phyloP scores from a whole-genome alignment of 2,888 invertebrate species.

The Chironomus tentans region DNA sequence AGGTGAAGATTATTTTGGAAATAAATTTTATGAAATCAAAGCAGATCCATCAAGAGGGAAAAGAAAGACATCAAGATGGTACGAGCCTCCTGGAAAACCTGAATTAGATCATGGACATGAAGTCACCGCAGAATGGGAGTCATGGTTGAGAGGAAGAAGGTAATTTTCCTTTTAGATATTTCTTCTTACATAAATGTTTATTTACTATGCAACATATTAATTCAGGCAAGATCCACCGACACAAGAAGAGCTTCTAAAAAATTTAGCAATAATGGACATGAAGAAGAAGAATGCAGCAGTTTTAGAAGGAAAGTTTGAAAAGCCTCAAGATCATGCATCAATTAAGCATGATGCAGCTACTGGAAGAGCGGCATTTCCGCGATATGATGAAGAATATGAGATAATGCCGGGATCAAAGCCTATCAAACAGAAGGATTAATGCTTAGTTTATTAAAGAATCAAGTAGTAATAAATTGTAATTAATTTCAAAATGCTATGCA shows the following conservation, averaged over 20 bases:
- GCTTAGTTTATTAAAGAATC: not conserved
- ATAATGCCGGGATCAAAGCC: slow-evolving; percentile 34
- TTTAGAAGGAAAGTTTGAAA: slow-evolving; percentile 51
- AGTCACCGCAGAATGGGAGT: slow-evolving; percentile 78
- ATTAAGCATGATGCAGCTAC: slow-evolving; percentile 36
- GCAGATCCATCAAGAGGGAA: slow-evolving; percentile 55
- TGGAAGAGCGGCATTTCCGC: slow-evolving; percentile 46
- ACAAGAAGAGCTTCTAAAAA: slow-evolving; percentile 60
- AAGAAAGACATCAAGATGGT: slow-evolving; percentile 60
- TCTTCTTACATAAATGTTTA: not conserved
- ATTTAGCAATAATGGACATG: slow-evolving; percentile 58
- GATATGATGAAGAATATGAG: slow-evolving; percentile 54
- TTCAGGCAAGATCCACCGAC: slow-evolving; percentile 56
- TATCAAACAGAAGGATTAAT: not conserved
- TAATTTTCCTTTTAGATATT: slow-evolving; percentile 32
- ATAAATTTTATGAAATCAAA: slow-evolving; percentile 71
- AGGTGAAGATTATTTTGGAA: slow-evolving; percentile 74
- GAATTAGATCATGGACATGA: slow-evolving; percentile 53
- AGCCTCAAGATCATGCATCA: slow-evolving; percentile 43
- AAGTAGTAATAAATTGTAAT: not conserved
- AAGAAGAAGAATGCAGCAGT: slow-evolving; percentile 68
- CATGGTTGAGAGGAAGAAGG: slow-evolving; percentile 67
- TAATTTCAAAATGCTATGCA: not conserved
- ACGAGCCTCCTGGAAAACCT: slow-evolving; percentile 51
- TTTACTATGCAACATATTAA: not conserved